A percentile compares a stretch with the other conserved stretches of the same genome.
Conservation (phyloP, 2,113 vertebrate genomes). For the Etia nguti region DNA sequence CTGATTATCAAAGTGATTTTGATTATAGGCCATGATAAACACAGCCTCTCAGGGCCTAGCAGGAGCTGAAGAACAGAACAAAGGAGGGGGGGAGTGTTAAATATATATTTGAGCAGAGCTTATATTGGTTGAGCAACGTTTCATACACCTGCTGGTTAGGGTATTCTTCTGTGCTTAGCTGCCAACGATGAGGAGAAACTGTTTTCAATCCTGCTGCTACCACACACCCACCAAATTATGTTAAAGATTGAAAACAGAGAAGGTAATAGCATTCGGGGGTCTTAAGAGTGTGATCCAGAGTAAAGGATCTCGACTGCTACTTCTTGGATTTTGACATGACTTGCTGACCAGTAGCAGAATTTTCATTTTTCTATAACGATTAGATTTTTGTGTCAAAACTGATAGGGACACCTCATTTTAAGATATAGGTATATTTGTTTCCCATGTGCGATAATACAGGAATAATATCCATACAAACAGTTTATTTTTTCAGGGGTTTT, state of each 20-base stretch:
- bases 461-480: background rate
- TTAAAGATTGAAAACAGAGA: background rate
- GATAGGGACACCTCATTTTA: background rate
- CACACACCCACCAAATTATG: background rate
- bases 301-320: background rate
- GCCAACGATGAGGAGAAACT: background rate
- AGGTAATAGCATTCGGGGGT: background rate
- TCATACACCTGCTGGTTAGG: background rate
- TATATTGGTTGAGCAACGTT: background rate
- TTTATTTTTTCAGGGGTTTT: background rate
- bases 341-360: background rate
- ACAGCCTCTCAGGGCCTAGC: background rate
- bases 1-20: background rate
- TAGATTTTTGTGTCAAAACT: background rate
- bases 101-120: background rate
- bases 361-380: background rate
- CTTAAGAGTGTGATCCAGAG: background rate
- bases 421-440: background rate
- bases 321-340: background rate
- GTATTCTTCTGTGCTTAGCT: background rate
- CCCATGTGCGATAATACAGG: background rate
- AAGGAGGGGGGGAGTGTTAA: background rate
- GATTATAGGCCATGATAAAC: constrained; percentile 21
- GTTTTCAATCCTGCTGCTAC: background rate
- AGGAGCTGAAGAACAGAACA: background rate